Percentiles rank a stretch among this genome's conserved stretches.
Evolutionary conservation across 2,888 invertebrate species (phyloP).

Genomic region (Diachrysia chrysitis): DNA sequence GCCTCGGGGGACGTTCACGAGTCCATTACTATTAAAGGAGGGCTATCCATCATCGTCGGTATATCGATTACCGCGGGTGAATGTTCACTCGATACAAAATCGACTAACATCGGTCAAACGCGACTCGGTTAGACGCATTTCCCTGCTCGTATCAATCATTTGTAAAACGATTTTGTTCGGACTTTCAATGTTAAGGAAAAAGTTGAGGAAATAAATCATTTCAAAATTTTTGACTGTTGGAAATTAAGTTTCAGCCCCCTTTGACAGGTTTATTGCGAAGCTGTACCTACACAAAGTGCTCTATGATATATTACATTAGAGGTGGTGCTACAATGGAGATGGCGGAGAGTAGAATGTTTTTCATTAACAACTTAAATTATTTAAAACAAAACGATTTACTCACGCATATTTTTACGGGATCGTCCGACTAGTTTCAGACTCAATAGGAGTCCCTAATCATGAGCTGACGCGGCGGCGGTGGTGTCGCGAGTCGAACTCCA

Average conservation of each 20-base stretch:
- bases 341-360: too few relatives aligned
- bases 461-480: too few relatives aligned
- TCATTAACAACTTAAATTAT: too few relatives aligned
- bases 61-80: slow-evolving; percentile 36
- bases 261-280: background rate
- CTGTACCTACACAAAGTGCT: too few relatives aligned
- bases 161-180: slow-evolving; percentile 34
- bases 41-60: slow-evolving; percentile 55
- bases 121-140: slow-evolving; percentile 58
- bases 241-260: slow-evolving; percentile 1
- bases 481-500: too few relatives aligned
- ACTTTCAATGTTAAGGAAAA: slow-evolving; percentile 34
- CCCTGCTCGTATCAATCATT: slow-evolving; percentile 61
- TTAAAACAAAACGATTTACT: too few relatives aligned
- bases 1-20: slow-evolving; percentile 33
- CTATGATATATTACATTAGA: background rate
- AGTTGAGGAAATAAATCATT: slow-evolving; percentile 17
- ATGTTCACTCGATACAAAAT: slow-evolving; percentile 62
- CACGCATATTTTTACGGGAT: too few relatives aligned
- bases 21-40: slow-evolving; percentile 61
- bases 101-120: slow-evolving; percentile 62
- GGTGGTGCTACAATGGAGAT: background rate
- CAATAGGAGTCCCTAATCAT: too few relatives aligned
- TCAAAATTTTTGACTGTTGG: slow-evolving; percentile 20
- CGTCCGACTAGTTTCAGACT: too few relatives aligned